Percentiles rank a stretch among this genome's conserved stretches.
phyloP scores from a whole-genome alignment of 2,113 vertebrate genomes.

The Oreotrochilus melanogaster region DNA sequence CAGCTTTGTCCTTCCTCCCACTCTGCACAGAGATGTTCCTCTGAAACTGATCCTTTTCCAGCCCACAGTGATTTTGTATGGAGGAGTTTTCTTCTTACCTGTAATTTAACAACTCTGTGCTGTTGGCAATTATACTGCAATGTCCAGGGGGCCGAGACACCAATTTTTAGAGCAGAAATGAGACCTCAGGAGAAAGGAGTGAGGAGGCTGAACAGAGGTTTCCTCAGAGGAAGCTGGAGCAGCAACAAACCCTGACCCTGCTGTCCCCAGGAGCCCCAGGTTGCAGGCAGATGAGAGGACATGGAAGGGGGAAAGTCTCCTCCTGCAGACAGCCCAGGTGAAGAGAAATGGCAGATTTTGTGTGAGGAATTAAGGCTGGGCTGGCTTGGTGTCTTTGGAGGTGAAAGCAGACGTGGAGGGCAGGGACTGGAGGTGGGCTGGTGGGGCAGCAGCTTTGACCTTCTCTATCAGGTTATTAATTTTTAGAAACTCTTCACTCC shows the following conservation, averaged over 20 bases:
- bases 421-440: not conserved
- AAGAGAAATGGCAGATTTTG: not conserved
- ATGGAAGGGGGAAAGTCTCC: not conserved
- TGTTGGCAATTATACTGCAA: not conserved
- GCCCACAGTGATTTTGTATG: rapidly evolving
- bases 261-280: not conserved
- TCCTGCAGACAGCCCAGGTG: not conserved
- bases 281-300: not conserved
- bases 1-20: not conserved
- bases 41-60: not conserved
- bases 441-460: not conserved
- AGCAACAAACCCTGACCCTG: not conserved
- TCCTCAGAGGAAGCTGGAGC: not conserved
- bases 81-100: not conserved
- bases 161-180: not conserved
- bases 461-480: not conserved
- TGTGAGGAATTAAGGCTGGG: not conserved
- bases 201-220: rapidly evolving
- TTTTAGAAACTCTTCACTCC: constrained; percentile 12
- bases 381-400: not conserved
- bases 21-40: not conserved
- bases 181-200: not conserved
- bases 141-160: not conserved
- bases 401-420: not conserved
- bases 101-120: not conserved